Evolutionary conservation across 2,888 invertebrate species (phyloP).

Genomic region (Diaphora mendica): DNA sequence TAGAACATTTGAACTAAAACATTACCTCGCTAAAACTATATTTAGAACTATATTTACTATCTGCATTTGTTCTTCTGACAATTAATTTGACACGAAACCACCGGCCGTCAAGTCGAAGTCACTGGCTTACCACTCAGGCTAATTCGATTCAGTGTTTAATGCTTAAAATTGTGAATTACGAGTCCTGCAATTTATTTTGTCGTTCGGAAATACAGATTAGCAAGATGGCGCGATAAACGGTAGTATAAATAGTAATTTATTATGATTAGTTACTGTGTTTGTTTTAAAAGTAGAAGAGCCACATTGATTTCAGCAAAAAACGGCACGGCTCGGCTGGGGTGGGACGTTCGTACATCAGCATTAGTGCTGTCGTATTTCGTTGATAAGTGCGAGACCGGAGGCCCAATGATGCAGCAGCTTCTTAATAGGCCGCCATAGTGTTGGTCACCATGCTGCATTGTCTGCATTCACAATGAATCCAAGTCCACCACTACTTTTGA

Average conservation of each 20-base stretch:
- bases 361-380: too few relatives aligned
- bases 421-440: too few relatives aligned
- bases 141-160: constrained; percentile 1
- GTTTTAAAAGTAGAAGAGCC: too few relatives aligned
- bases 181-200: neutral
- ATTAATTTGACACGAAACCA: neutral
- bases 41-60: neutral
- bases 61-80: constrained; percentile 2
- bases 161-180: neutral
- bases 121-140: neutral
- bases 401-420: too few relatives aligned
- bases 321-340: too few relatives aligned
- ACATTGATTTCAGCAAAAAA: too few relatives aligned
- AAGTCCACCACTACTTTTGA: too few relatives aligned
- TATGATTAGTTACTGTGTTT: neutral
- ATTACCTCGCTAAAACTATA: neutral
- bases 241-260: neutral
- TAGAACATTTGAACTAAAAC: neutral
- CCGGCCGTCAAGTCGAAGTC: too few relatives aligned
- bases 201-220: neutral
- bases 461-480: too few relatives aligned
- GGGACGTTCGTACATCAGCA: too few relatives aligned
- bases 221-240: neutral
- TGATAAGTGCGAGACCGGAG: too few relatives aligned
- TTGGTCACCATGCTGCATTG: too few relatives aligned